Percentiles rank a stretch among this genome's conserved stretches.
Evolutionary conservation across 2,797 vertebrate genomes (phyloP).

Genomic region (Pteronotus mesoamericanus): DNA sequence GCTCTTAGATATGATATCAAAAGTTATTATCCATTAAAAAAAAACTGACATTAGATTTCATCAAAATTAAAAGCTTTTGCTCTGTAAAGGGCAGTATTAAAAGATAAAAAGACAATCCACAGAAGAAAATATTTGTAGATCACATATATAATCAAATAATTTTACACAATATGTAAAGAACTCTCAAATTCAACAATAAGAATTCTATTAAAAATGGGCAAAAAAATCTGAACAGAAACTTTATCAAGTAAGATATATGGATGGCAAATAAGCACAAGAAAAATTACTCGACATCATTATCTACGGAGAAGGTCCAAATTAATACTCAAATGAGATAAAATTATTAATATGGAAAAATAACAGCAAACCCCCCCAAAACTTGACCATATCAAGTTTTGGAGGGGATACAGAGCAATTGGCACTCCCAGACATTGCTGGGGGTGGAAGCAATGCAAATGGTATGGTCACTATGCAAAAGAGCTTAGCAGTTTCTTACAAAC

Average conservation of each 20-base stretch:
- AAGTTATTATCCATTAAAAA: background rate
- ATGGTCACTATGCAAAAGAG: background rate
- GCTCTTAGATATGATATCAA: background rate
- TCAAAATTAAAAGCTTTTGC: background rate
- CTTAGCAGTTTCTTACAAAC: background rate
- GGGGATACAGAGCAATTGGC: background rate
- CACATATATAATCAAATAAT: background rate
- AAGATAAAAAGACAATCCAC: background rate
- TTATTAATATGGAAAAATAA: background rate
- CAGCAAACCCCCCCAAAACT: background rate
- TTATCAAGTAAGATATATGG: background rate
- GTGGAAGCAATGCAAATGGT: background rate
- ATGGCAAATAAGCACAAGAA: background rate
- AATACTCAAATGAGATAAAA: background rate
- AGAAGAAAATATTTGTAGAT: background rate
- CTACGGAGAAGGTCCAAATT: background rate
- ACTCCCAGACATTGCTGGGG: background rate
- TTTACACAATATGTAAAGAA: background rate
- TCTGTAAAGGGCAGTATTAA: background rate
- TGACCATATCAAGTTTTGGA: background rate
- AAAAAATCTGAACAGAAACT: background rate
- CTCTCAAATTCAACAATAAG: background rate
- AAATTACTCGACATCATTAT: background rate
- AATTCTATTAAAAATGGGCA: background rate
- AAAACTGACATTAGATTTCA: background rate